A percentile compares a stretch with the other conserved stretches of the same genome.
Conservation (phyloP, 2,797 vertebrate species). For the Leptoclinus maculatus region DNA sequence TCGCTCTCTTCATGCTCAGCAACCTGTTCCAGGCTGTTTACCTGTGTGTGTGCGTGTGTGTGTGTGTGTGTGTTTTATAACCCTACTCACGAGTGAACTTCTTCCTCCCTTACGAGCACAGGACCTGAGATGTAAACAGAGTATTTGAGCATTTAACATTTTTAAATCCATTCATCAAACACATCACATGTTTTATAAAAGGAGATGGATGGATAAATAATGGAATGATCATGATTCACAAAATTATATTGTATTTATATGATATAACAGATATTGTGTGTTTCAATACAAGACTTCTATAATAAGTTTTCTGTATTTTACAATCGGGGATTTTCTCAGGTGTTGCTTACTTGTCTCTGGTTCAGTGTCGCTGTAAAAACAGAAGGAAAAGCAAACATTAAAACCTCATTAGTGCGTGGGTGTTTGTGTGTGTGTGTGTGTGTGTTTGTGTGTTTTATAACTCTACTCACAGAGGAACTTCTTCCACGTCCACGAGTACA, state of each 20-base stretch:
- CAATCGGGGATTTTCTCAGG: neutral
- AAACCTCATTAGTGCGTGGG: neutral
- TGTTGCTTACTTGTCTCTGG: slow-evolving; percentile 66
- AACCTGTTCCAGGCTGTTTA: neutral
- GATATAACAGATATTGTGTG: no score
- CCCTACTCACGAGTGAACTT: slow-evolving; percentile 65
- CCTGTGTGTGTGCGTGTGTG: neutral
- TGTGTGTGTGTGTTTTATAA: slow-evolving; percentile 17
- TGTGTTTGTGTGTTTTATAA: neutral
- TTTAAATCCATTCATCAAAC: no score
- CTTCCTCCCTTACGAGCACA: slow-evolving; percentile 23
- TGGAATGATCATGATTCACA: no score
- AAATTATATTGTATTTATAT: no score
- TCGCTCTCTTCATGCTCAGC: slow-evolving; percentile 21
- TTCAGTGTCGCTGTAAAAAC: slow-evolving; percentile 42
- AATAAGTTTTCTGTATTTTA: no score
- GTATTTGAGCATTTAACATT: neutral
- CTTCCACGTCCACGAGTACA: slow-evolving; percentile 23
- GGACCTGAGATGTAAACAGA: slow-evolving; percentile 52
- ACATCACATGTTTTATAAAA: neutral
- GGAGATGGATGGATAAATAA: no score
- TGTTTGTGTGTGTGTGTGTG: neutral
- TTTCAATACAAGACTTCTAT: no score
- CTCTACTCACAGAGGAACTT: slow-evolving; percentile 63
- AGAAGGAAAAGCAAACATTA: slow-evolving; percentile 3